Conservation (phyloP, 2,888 invertebrate species). For the Leptopilina drosophilae region DNA sequence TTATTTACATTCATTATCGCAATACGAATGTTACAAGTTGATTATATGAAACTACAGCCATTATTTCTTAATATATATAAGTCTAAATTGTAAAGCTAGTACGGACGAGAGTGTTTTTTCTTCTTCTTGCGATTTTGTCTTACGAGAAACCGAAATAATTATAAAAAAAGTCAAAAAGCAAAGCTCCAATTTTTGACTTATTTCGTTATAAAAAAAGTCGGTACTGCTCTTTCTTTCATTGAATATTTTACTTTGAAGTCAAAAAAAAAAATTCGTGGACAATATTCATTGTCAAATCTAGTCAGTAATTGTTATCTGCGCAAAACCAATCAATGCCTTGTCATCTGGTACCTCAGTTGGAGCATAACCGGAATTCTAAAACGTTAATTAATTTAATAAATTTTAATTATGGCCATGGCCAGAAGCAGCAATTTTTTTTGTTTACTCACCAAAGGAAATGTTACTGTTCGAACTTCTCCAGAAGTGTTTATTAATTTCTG, state of each 20-base stretch:
- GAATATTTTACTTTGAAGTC: slow-evolving; percentile 10
- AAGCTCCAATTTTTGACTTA: slow-evolving; percentile 5
- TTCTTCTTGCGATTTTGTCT: neutral
- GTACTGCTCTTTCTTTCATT: slow-evolving; percentile 1
- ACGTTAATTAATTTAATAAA: slow-evolving; percentile 57
- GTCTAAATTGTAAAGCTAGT: slow-evolving; percentile 60
- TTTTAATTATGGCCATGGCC: no score
- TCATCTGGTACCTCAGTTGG: slow-evolving; percentile 93
- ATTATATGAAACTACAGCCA: slow-evolving; percentile 64
- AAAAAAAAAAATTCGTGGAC: neutral
- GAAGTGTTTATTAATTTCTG: slow-evolving; percentile 91
- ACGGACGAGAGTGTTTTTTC: slow-evolving; percentile 44
- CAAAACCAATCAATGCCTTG: slow-evolving; percentile 96
- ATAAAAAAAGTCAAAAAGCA: neutral
- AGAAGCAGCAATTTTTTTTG: neutral
- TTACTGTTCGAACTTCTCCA: slow-evolving; percentile 84
- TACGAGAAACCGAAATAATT: slow-evolving; percentile 34
- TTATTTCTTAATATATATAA: slow-evolving; percentile 61
- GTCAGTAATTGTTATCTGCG: slow-evolving; percentile 97
- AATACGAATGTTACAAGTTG: slow-evolving; percentile 65
- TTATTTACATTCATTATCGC: slow-evolving; percentile 70
- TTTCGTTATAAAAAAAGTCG: neutral
- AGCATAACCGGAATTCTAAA: slow-evolving; percentile 83
- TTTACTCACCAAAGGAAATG: slow-evolving; percentile 89
- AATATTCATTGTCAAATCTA: slow-evolving; percentile 73